A percentile compares a stretch with the other conserved stretches of the same genome.
Evolutionary conservation across 2,797 vertebrate species (phyloP).

Genomic region (Pipistrellus kuhlii): DNA sequence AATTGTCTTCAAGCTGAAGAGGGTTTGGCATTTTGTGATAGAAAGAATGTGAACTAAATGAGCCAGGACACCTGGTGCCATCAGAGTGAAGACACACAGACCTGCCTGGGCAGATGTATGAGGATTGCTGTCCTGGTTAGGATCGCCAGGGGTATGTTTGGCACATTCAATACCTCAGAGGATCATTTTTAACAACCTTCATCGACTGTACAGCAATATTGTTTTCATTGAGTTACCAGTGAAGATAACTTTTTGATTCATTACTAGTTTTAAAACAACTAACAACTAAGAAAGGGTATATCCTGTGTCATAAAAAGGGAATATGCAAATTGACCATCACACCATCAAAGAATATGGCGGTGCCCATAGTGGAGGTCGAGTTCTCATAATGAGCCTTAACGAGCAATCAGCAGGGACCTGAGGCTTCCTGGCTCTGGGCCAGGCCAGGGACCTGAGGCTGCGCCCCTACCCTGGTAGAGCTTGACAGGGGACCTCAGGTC

Average conservation of each 20-base stretch:
- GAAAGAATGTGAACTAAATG: background rate
- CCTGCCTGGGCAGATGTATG: background rate
- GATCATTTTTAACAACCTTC: background rate
- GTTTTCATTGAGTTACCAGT: background rate
- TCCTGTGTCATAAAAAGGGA: too few relatives aligned
- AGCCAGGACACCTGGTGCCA: background rate
- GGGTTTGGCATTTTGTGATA: background rate
- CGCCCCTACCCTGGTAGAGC: too few relatives aligned
- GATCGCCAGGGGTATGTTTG: fast-evolving
- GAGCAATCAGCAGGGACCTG: too few relatives aligned
- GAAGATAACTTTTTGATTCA: background rate
- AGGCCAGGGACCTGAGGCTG: too few relatives aligned
- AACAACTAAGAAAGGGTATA: background rate
- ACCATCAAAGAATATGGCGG: too few relatives aligned
- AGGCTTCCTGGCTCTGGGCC: too few relatives aligned
- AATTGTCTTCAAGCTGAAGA: background rate
- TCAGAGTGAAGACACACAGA: background rate
- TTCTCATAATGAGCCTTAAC: too few relatives aligned
- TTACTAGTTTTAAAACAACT: background rate
- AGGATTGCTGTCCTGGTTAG: background rate
- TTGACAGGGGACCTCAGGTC: too few relatives aligned
- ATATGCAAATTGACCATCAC: too few relatives aligned
- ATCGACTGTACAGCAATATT: background rate
- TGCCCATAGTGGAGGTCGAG: too few relatives aligned
- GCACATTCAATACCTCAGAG: background rate